Percentiles rank a stretch among this genome's conserved stretches.
Conservation (phyloP, 1,140 invertebrate genomes). For the Piezodorus guildinii region DNA sequence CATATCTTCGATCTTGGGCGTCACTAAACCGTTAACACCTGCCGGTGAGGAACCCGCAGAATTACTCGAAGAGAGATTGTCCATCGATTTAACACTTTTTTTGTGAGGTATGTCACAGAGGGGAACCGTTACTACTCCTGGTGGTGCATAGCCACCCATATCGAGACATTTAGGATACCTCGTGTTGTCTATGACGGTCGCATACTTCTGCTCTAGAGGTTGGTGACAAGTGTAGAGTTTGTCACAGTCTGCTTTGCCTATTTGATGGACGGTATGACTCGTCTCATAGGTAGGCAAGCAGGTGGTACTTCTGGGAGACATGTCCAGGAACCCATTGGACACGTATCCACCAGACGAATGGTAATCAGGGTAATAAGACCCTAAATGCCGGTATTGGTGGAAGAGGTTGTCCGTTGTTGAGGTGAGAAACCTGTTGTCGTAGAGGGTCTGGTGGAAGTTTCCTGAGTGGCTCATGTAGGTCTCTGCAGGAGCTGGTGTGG, state of each 20-base stretch:
- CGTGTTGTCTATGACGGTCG: slow-evolving; percentile 37
- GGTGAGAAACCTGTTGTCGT: slow-evolving; percentile 63
- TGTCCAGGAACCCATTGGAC: slow-evolving; percentile 67
- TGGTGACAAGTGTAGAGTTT: slow-evolving; percentile 44
- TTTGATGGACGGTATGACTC: slow-evolving; percentile 37
- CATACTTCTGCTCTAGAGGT: slow-evolving; percentile 33
- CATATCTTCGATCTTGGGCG: slow-evolving; percentile 51
- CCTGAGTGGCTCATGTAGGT: slow-evolving; percentile 53
- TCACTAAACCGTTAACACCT: slow-evolving; percentile 41
- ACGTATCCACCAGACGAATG: slow-evolving; percentile 47
- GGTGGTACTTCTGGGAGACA: slow-evolving; percentile 39
- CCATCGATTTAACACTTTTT: slow-evolving; percentile 34
- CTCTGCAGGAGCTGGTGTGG: slow-evolving; percentile 43
- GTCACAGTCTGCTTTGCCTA: slow-evolving; percentile 35
- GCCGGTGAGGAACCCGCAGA: slow-evolving; percentile 43
- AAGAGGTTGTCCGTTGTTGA: slow-evolving; percentile 66
- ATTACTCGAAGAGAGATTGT: slow-evolving; percentile 41
- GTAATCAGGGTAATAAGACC: slow-evolving; percentile 67
- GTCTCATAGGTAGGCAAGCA: slow-evolving; percentile 41
- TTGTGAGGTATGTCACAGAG: slow-evolving; percentile 26
- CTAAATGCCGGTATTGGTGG: slow-evolving; percentile 68
- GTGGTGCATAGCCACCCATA: slow-evolving; percentile 32
- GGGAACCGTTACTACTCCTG: slow-evolving; percentile 37
- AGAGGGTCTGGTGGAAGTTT: slow-evolving; percentile 57
- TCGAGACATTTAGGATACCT: slow-evolving; percentile 40